phyloP scores from a whole-genome alignment of 2,888 invertebrate species.

The Chymomyza caudatula region DNA sequence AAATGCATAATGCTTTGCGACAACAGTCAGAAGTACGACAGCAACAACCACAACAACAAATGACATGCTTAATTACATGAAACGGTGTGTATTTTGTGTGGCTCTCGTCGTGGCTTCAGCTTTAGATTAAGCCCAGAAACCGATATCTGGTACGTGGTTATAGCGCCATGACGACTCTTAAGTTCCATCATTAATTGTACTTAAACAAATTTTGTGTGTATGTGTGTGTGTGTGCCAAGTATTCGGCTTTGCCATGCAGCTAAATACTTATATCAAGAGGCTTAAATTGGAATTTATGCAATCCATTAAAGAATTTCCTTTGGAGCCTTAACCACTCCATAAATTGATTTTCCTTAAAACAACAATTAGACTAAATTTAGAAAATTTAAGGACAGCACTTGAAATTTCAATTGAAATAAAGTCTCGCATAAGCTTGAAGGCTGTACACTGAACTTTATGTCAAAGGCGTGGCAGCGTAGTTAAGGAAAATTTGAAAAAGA shows the following conservation, averaged over 20 bases:
- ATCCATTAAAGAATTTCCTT: neutral
- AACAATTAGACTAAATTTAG: neutral
- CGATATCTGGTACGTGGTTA: constrained; percentile 31
- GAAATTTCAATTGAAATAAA: neutral
- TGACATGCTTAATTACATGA: constrained; percentile 62
- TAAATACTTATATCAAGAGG: neutral
- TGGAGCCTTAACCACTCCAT: neutral
- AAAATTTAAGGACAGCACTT: neutral
- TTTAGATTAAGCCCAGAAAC: constrained; percentile 47
- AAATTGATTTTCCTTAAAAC: neutral
- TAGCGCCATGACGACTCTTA: constrained; percentile 38
- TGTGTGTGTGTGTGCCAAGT: neutral
- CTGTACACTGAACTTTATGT: neutral
- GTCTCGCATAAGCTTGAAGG: neutral
- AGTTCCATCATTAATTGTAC: constrained; percentile 45
- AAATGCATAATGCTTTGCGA: neutral
- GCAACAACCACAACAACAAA: constrained; percentile 26
- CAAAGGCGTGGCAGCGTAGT: neutral
- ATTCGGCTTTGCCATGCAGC: neutral
- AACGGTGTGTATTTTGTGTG: constrained; percentile 32
- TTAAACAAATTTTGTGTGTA: constrained; percentile 33
- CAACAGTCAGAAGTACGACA: constrained; percentile 8
- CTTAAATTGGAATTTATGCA: neutral
- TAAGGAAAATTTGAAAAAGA: too few species aligned
- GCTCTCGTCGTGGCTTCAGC: constrained; percentile 13